phyloP scores from a whole-genome alignment of 1,140 invertebrate genomes.

The Megalonaias nervosa region DNA sequence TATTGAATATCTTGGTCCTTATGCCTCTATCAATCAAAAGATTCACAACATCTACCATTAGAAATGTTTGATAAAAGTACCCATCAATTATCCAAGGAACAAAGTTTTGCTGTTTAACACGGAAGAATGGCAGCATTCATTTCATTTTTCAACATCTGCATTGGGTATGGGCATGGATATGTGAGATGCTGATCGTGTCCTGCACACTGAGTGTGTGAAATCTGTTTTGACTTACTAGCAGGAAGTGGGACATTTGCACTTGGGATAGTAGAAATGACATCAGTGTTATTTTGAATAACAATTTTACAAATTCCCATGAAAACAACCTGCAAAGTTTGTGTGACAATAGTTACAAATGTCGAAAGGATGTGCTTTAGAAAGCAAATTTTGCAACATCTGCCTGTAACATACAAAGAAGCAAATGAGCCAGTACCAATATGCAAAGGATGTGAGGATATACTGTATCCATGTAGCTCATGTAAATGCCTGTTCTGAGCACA shows the following conservation, averaged over 20 bases:
- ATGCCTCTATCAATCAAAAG: slow-evolving; percentile 3
- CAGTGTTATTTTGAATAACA: slow-evolving; percentile 10
- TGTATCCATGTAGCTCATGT: not conserved
- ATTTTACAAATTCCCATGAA: slow-evolving; percentile 8
- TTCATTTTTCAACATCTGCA: slow-evolving; percentile 15
- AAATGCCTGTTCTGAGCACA: slow-evolving; percentile 1
- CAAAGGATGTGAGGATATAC: not conserved
- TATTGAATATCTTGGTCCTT: not conserved
- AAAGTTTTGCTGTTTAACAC: slow-evolving; percentile 9
- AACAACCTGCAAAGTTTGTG: slow-evolving; percentile 1
- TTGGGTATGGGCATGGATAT: slow-evolving; percentile 27
- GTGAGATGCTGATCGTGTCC: slow-evolving; percentile 11
- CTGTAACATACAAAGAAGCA: not conserved
- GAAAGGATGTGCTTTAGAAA: not conserved
- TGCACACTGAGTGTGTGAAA: slow-evolving; percentile 6
- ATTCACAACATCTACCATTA: slow-evolving; percentile 5
- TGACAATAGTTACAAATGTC: not conserved
- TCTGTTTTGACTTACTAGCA: slow-evolving; percentile 28
- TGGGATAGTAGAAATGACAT: not conserved
- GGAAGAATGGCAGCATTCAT: not conserved
- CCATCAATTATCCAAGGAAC: slow-evolving; percentile 14
- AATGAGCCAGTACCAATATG: not conserved
- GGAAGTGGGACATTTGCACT: not conserved
- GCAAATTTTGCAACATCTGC: not conserved
- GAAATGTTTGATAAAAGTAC: slow-evolving; percentile 30